phyloP scores from a whole-genome alignment of 2,797 vertebrate species.

The Hapalemur alaotrensis region DNA sequence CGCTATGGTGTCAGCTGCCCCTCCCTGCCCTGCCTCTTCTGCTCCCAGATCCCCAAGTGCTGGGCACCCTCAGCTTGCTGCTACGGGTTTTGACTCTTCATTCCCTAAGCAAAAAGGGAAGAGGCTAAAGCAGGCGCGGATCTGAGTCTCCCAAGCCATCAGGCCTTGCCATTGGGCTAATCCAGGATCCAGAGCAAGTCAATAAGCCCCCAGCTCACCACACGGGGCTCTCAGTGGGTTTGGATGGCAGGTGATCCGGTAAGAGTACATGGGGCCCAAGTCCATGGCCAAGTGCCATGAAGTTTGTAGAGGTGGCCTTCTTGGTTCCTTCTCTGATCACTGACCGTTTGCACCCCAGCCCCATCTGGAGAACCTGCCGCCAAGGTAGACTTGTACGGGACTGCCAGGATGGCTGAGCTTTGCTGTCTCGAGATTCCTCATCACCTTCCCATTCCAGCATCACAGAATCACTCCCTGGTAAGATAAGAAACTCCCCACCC shows the following conservation, averaged over 20 bases:
- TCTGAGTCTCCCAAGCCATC: background rate
- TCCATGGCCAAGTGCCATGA: background rate
- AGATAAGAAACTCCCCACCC: background rate
- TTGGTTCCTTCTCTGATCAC: background rate
- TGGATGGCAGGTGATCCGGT: background rate
- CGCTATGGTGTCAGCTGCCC: too few relatives aligned
- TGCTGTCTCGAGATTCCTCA: background rate
- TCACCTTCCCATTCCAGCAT: background rate
- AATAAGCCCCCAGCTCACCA: background rate
- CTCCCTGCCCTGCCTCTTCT: background rate
- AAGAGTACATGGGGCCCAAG: background rate
- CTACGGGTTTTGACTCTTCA: background rate
- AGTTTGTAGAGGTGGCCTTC: background rate
- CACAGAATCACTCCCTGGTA: background rate
- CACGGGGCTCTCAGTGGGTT: fast-evolving
- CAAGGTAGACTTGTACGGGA: too few relatives aligned
- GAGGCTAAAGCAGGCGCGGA: background rate
- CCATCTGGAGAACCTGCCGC: background rate
- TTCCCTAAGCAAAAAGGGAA: background rate
- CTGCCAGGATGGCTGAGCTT: fast-evolving
- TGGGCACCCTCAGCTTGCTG: background rate
- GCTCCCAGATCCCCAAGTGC: background rate
- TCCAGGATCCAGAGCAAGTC: background rate
- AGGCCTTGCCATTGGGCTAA: background rate
- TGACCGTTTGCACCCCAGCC: background rate